These are phyloP conservation scores for Zaprionus lachaisei DNA, from an alignment of 1,140 invertebrate species.

Conservation along the genomic window DNA sequence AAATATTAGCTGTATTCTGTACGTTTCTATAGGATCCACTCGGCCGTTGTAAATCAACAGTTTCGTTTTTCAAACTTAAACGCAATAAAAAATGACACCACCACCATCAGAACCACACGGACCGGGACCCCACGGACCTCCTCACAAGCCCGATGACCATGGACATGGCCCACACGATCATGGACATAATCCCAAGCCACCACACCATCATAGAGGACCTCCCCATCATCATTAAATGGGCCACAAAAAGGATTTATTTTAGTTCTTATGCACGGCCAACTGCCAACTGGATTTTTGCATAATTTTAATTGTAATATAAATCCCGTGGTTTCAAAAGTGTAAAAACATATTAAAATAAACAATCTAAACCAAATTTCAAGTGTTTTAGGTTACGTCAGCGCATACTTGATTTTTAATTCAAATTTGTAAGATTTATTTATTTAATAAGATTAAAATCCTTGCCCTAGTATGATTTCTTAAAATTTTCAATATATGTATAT, in stretches of 20 bases:
- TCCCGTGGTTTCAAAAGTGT: not conserved
- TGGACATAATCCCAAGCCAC: conserved; percentile 21
- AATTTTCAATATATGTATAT: too few relatives aligned
- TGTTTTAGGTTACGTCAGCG: not conserved
- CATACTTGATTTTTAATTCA: too few relatives aligned
- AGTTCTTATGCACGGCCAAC: not conserved
- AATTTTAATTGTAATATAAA: not conserved
- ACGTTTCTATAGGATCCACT: conserved; percentile 31
- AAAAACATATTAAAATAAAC: conserved; percentile 3
- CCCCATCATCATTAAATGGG: conserved; percentile 10
- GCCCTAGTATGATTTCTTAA: too few relatives aligned
- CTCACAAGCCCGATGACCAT: conserved; percentile 36
- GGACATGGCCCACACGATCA: conserved; percentile 34
- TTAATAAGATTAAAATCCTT: too few relatives aligned
- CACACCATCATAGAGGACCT: conserved; percentile 9
- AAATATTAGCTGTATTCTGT: conserved; percentile 21
- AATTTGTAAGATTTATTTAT: too few relatives aligned
- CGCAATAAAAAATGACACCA: conserved; percentile 50
- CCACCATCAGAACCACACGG: conserved; percentile 38
- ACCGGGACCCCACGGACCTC: conserved; percentile 16
- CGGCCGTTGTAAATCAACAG: conserved; percentile 17
- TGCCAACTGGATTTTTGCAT: not conserved
- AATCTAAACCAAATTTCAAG: not conserved
- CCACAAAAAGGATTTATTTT: not conserved
- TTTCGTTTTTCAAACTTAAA: conserved; percentile 2